phyloP scores from a whole-genome alignment of 2,888 invertebrate species.

The Blera fallax region DNA sequence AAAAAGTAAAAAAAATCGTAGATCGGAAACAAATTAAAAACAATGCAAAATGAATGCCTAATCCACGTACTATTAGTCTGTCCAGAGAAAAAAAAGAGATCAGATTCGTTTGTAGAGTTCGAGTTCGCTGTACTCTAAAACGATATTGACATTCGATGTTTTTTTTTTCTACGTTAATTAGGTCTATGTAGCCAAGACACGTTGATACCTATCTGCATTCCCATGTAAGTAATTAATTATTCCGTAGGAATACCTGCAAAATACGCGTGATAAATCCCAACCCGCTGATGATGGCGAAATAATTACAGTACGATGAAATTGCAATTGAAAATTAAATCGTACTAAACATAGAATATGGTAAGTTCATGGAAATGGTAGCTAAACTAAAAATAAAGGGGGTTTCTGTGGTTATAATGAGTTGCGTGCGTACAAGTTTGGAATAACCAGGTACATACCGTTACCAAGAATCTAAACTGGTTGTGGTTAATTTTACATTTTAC shows the following conservation, averaged over 20 bases:
- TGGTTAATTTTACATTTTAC: not conserved
- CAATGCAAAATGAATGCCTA: not conserved
- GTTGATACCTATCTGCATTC: not conserved
- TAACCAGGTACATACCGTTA: conserved; percentile 29
- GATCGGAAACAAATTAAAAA: conserved; percentile 7
- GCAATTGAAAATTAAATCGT: not conserved
- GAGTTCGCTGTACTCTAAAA: conserved; percentile 3
- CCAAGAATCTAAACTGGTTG: conserved; percentile 11
- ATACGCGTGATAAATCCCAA: conserved; percentile 35
- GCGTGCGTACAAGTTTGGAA: conserved; percentile 3
- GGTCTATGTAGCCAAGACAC: conserved; percentile 7
- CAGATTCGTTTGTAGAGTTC: not conserved
- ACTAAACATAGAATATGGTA: not conserved
- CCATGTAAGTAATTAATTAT: conserved; percentile 35
- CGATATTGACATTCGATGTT: conserved; percentile 9
- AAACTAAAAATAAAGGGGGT: not conserved
- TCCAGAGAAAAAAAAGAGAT: not conserved
- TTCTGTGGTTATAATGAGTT: not conserved
- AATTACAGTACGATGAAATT: not conserved
- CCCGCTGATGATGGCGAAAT: not conserved
- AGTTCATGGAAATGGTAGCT: conserved; percentile 38
- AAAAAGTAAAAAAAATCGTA: not conserved
- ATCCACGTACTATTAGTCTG: not conserved
- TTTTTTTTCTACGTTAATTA: conserved; percentile 7
- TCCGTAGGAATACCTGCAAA: conserved; percentile 19